Base-by-base conservation (phyloP, 2,888 invertebrate species). In the Acanthosepion esculentum region DNA sequence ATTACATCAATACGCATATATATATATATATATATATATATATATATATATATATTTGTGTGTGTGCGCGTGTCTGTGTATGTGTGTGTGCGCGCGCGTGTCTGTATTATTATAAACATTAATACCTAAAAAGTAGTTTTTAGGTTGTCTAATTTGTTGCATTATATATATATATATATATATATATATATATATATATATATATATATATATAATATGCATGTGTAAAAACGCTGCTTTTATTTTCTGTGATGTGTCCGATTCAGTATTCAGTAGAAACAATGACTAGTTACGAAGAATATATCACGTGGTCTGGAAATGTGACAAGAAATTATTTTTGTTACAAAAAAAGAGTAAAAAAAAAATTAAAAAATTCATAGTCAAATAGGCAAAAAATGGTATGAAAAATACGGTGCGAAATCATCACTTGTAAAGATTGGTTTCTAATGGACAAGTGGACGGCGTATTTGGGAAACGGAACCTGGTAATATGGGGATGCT, bases 341-440 rank as follows among this genome's bases (percentile, higher is more conserved):
- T n/a, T n/a, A 78, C 1, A 78, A 53, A 53, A 53, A 53, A 53
- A 41, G 2, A 41, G 41, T 1, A 41, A 41, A 41, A 41, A 41
- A 41, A 41, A 41, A 2, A 41, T 41, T 41, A 41, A 41, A 50
- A 50, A 50, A 50, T 64, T 64, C 23, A 3, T 50, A 50, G 23
- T 64, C 23, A 23, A 64, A 64, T 64, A 26, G 64, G 1, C 64
- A 64, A 1, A 26, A 64, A 64, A 64, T 41, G 23, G 78, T 78
- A 78, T n/a, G 78, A 5, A 78, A n/a, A 78, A n/a, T 1, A 78
- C 78, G 1, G 78, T n/a, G 15, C n/a, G n/a, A 78, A 78, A 78
- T 78, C n/a, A 78, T 78, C n/a, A n/a, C 78, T 78, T 78, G n/a
- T 78, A n/a, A n/a, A 78, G 78, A 78, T 78, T n/a, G 78, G n/a